These are phyloP conservation scores for Anolis carolinensis DNA, from an alignment of 2,113 vertebrate species.

Conservation along the genomic window DNA sequence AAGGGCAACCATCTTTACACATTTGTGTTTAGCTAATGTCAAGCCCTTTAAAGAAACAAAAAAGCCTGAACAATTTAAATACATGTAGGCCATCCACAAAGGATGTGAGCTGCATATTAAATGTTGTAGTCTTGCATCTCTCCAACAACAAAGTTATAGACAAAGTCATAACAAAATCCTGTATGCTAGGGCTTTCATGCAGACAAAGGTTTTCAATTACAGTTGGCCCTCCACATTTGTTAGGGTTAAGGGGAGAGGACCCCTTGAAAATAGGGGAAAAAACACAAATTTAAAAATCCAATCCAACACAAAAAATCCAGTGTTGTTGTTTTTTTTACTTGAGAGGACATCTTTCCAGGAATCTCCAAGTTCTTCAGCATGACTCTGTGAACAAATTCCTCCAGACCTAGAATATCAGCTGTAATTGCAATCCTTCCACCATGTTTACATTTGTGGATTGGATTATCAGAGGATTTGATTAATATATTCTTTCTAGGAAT, in stretches of 20 bases:
- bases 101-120: background rate
- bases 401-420: background rate
- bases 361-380: no score
- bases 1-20: background rate
- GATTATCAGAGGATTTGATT: no score
- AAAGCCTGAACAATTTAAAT: conserved; percentile 3
- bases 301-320: no score
- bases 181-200: background rate
- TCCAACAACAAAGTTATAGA: background rate
- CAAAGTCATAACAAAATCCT: background rate
- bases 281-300: no score
- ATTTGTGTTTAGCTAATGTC: background rate
- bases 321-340: background rate
- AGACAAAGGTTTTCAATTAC: background rate
- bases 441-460: no score
- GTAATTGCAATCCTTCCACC: no score
- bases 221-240: background rate
- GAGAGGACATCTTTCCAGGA: background rate
- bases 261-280: no score
- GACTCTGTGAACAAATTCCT: no score
- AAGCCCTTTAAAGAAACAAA: background rate
- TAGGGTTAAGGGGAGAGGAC: no score
- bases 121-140: background rate
- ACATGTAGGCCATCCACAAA: background rate
- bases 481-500: no score